Base-by-base conservation (phyloP, 2,888 invertebrate genomes). In the Crioceris asparagi region DNA sequence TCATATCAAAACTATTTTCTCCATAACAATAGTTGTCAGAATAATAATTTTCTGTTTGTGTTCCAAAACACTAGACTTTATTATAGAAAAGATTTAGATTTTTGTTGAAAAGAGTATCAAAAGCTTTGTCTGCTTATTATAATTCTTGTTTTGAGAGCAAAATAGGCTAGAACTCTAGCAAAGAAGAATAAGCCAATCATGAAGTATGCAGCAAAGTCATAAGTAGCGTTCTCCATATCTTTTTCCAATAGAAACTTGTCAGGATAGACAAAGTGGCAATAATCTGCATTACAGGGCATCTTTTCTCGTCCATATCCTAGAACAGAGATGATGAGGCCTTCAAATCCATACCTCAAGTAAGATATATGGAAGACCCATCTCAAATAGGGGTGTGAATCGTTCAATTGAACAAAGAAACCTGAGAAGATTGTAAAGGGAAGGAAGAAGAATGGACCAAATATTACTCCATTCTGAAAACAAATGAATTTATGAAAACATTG, bases 361-460 rank as follows among this genome's bases (percentile, higher is more conserved):
- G 92, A 92, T 19, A 80, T 64, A 57, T 92, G 83, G 53, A 92
- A 90, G 18, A 93, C 52, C 90, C 91, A 93, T 30, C 77, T 77
- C 46, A 90, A 67, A 53, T 77, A 77, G 1, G 65, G 62, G 6
- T 88, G 88, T 2, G 90, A 83, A 51, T 91, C 87, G 50, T 74
- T 75, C 51, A 84, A 72, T 53, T 80, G 83, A 2, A 94, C 77
- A 60, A 94, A 93, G 66, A 92, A 93, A 4, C 94, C 94, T 37
- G 90, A 88, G 67, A 94, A 93, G 50, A 90, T 72, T 16, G 86
- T 74, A 57, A 92, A 88, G 0, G 94, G 93, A 61, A 87, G 76
- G 45, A 86, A 77, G 53, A 82, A 75, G 46, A 93, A 78, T 6
- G 93, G 88, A 4, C 93, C 94, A 57, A 93, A 75, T 54, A 92